phyloP scores from a whole-genome alignment of 1,140 invertebrate genomes.

The Arion vulgaris region DNA sequence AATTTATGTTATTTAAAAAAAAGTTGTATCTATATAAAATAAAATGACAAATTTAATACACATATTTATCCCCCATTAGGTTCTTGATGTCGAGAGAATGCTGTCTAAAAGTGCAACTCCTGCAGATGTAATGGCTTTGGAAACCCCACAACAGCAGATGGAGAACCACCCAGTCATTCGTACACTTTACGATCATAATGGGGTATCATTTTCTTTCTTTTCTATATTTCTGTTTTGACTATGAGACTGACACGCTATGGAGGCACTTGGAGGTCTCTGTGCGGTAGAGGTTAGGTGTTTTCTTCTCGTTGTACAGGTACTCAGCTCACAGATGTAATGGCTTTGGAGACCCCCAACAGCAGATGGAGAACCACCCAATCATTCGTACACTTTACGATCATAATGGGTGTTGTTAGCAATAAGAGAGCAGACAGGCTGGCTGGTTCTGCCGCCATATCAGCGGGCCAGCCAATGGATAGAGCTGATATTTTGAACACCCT shows the following conservation, averaged over 20 bases:
- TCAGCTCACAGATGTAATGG: conserved; percentile 72
- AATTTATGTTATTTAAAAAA: too few species aligned
- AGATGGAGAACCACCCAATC: conserved; percentile 94
- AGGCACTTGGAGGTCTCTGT: conserved; percentile 79
- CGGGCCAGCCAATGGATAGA: too few species aligned
- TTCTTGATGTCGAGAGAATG: conserved; percentile 96
- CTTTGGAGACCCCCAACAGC: conserved; percentile 85
- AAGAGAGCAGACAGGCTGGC: too few species aligned
- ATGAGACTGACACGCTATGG: too few species aligned
- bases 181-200: conserved; percentile 98
- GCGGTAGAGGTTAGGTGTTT: conserved; percentile 93
- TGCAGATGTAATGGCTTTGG: conserved; percentile 78
- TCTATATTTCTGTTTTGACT: too few species aligned
- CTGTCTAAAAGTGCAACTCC: conserved; percentile 83
- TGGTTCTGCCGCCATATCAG: too few species aligned
- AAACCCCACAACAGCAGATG: conserved; percentile 83
- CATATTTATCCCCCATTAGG: too few species aligned
- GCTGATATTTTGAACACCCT: too few species aligned
- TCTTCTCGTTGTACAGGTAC: conserved; percentile 87
- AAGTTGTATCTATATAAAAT: too few species aligned
- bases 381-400: conserved; percentile 99
- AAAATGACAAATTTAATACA: too few species aligned
- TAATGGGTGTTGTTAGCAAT: conserved; percentile 82
- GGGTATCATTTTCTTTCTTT: conserved; percentile 77
- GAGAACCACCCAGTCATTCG: conserved; percentile 98